Conservation (phyloP, 2,888 invertebrate species). For the Trisateles emortualis region DNA sequence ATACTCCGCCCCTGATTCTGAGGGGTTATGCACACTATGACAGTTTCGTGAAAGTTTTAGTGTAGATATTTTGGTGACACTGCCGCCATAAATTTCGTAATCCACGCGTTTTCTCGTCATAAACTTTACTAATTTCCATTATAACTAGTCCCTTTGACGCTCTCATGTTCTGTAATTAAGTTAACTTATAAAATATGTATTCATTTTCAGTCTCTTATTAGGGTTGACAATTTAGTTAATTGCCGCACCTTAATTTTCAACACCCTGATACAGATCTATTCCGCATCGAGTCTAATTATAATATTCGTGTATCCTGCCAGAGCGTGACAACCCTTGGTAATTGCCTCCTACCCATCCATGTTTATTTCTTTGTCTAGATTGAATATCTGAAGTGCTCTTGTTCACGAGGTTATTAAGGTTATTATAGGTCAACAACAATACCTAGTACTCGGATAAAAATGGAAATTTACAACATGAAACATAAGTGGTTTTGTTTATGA, state of each 20-base stretch:
- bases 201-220: slow-evolving; percentile 5
- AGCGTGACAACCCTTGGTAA: slow-evolving; percentile 32
- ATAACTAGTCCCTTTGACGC: slow-evolving; percentile 5
- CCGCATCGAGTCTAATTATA: slow-evolving; percentile 10
- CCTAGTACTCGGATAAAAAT: slow-evolving; percentile 22
- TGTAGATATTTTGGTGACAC: slow-evolving; percentile 16
- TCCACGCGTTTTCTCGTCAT: slow-evolving; percentile 6
- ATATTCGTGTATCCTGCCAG: slow-evolving; percentile 12
- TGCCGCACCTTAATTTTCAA: slow-evolving; percentile 16
- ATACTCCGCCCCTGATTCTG: slow-evolving; percentile 26
- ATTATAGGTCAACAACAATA: slow-evolving; percentile 20
- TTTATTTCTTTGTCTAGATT: slow-evolving; percentile 41
- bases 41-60: slow-evolving; percentile 21
- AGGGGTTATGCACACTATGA: slow-evolving; percentile 1
- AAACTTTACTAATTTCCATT: slow-evolving; percentile 19
- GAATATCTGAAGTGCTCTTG: slow-evolving; percentile 33
- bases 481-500: slow-evolving; percentile 24
- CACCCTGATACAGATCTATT: neutral
- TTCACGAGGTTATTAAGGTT: slow-evolving; percentile 24
- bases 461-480: slow-evolving; percentile 14
- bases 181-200: slow-evolving; percentile 4
- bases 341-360: slow-evolving; percentile 21
- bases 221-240: slow-evolving; percentile 1
- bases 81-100: slow-evolving; percentile 20
- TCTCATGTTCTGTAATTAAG: neutral